Evolutionary conservation across 2,888 invertebrate species (phyloP).

Genomic region (Autographa gamma): DNA sequence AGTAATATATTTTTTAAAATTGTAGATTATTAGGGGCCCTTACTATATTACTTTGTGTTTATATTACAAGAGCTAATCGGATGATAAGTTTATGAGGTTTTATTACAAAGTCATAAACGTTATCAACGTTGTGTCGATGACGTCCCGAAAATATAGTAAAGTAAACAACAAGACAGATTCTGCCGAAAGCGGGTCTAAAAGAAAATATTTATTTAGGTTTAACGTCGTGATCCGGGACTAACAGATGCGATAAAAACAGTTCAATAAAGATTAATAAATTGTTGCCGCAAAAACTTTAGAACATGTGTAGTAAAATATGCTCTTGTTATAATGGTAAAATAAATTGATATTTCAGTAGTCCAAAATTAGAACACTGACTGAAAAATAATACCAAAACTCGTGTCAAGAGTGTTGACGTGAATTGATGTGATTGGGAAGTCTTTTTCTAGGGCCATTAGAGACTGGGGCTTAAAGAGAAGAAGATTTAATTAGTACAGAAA

Average conservation of each 20-base stretch:
- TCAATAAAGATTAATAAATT: neutral
- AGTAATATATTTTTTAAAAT: too few relatives aligned
- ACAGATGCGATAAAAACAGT: neutral
- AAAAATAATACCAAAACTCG: too few relatives aligned
- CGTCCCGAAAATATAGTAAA: neutral
- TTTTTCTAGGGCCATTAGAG: too few relatives aligned
- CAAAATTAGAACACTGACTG: neutral
- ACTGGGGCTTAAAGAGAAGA: too few relatives aligned
- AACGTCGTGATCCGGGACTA: conserved; percentile 8
- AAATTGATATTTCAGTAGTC: neutral
- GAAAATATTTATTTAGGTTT: conserved; percentile 9
- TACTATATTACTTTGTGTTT: too few relatives aligned
- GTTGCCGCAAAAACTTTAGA: neutral
- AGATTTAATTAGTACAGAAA: too few relatives aligned
- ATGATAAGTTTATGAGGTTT: neutral
- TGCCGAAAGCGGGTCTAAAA: neutral
- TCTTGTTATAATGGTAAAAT: neutral
- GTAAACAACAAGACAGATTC: neutral
- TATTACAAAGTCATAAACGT: neutral
- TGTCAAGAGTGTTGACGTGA: too few relatives aligned
- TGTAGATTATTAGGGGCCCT: too few relatives aligned
- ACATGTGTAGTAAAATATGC: neutral
- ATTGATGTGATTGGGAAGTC: too few relatives aligned
- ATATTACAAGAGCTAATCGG: too few relatives aligned
- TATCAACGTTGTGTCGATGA: conserved; percentile 1